These are phyloP conservation scores for Calliphora vicina DNA, from an alignment of 1,140 invertebrate species.

Conservation along the genomic window DNA sequence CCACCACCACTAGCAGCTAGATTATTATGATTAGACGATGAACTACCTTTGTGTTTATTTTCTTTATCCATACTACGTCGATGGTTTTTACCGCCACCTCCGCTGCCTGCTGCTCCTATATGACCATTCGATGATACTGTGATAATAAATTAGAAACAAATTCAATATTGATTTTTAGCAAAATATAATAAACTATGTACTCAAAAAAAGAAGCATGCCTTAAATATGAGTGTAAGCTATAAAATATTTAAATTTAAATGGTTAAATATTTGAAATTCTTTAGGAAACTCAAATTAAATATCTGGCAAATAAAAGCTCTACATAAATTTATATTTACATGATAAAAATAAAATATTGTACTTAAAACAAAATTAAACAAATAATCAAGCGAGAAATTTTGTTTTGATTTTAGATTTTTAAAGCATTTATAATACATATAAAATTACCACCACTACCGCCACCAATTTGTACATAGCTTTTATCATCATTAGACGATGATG, in stretches of 20 bases:
- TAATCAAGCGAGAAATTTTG: background rate
- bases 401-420: background rate
- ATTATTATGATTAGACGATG: conserved; percentile 25
- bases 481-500: conserved; percentile 40
- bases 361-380: background rate
- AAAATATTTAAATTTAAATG: conserved; percentile 5
- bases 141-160: conserved; percentile 36
- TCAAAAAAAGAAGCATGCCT: conserved; percentile 22
- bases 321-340: background rate
- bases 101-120: conserved; percentile 40
- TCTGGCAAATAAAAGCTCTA: background rate
- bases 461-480: conserved; percentile 44
- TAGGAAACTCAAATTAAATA: no score
- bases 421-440: conserved; percentile 8
- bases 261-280: background rate
- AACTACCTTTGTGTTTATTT: conserved; percentile 46
- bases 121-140: conserved; percentile 59
- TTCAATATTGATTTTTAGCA: conserved; percentile 35
- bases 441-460: conserved; percentile 54
- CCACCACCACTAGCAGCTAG: background rate
- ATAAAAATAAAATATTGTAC: background rate
- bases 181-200: background rate
- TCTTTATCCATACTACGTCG: conserved; percentile 61
- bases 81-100: conserved; percentile 51
- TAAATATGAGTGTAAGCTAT: background rate